Evolutionary conservation across 1,140 invertebrate species (phyloP).

Genomic region (Periplaneta americana): DNA sequence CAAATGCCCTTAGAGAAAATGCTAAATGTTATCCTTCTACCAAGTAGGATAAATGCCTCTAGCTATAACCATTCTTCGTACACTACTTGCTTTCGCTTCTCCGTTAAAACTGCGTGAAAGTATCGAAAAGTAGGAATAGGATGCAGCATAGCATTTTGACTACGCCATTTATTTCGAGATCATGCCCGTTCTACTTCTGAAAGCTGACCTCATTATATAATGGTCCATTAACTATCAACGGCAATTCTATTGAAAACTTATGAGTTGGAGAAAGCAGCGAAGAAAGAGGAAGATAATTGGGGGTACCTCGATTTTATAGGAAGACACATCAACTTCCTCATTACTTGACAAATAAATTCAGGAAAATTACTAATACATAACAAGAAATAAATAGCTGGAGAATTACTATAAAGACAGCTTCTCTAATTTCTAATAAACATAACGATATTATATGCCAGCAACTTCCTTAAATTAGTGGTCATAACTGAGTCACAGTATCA

Average conservation of each 20-base stretch:
- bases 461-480: too few species aligned
- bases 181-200: not conserved
- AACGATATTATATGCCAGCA: too few species aligned
- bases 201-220: not conserved
- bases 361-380: too few species aligned
- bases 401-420: too few species aligned
- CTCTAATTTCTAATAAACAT: too few species aligned
- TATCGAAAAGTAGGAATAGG: not conserved
- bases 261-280: not conserved
- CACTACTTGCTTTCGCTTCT: not conserved
- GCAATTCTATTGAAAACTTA: not conserved
- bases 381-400: too few species aligned
- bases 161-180: not conserved
- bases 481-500: too few species aligned
- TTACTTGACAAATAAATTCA: too few species aligned
- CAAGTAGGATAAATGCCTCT: not conserved
- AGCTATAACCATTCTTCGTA: not conserved
- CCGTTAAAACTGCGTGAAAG: not conserved
- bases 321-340: too few species aligned
- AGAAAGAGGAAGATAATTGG: not conserved
- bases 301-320: not conserved
- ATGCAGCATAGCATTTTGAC: too few species aligned
- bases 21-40: too few species aligned
- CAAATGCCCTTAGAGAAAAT: too few species aligned
- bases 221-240: not conserved